Percentiles rank a stretch among this genome's conserved stretches.
These are phyloP conservation scores for Euleptes europaea DNA, from an alignment of 2,113 vertebrate species.

Conservation along the genomic window DNA sequence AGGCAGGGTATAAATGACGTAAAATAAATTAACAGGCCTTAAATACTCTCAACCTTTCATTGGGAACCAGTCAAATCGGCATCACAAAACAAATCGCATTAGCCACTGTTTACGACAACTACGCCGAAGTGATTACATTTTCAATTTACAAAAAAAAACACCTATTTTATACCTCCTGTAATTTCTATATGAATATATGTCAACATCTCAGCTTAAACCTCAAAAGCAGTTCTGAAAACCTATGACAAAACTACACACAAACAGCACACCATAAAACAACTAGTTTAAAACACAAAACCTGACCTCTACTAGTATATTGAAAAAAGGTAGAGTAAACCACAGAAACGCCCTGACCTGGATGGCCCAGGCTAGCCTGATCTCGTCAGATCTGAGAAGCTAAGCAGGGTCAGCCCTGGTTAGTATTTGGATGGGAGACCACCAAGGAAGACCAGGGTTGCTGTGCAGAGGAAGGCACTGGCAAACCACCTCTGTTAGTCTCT, in stretches of 20 bases:
- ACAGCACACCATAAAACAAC: not conserved
- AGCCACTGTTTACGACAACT: not conserved
- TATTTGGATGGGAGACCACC: no score
- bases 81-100: not conserved
- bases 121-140: not conserved
- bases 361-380: no score
- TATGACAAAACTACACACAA: not conserved
- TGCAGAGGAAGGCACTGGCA: no score
- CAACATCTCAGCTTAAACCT: conserved; percentile 7
- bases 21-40: not conserved
- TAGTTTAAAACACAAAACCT: not conserved
- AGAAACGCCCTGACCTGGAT: not conserved
- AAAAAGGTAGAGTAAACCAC: not conserved
- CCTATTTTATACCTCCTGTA: not conserved
- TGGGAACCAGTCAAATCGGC: no score
- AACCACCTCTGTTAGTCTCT: no score
- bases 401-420: no score
- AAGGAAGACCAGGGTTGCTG: no score
- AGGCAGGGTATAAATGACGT: no score
- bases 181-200: not conserved
- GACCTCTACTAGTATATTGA: not conserved
- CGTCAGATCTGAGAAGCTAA: no score
- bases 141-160: not conserved
- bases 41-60: not conserved
- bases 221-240: not conserved